Evolutionary conservation across 2,113 vertebrate species (phyloP).

Genomic region (Brienomyrus longianalis): DNA sequence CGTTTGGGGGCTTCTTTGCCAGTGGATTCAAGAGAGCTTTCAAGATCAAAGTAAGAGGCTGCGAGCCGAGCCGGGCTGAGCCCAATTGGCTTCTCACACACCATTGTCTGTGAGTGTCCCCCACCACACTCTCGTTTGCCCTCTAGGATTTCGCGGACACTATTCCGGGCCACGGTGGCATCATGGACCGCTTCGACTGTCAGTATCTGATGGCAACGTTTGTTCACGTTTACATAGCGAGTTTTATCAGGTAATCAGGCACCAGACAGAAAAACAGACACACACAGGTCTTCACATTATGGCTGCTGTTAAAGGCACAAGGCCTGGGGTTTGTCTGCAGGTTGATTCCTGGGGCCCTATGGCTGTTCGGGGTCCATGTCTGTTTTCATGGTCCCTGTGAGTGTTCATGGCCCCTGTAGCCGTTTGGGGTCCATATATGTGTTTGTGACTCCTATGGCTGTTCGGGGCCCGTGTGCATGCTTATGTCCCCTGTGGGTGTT

Average conservation of each 20-base stretch:
- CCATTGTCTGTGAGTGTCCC: too few relatives aligned
- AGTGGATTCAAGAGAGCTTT: conserved; percentile 98
- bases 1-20: conserved; percentile 95
- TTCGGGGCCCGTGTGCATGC: too few relatives aligned
- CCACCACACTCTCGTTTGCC: neutral
- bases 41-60: conserved; percentile 83
- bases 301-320: neutral
- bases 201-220: conserved; percentile 98
- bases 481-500: neutral
- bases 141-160: conserved; percentile 92
- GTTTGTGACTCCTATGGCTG: too few relatives aligned
- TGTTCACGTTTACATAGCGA: conserved; percentile 92
- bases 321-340: neutral
- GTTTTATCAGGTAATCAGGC: conserved; percentile 84
- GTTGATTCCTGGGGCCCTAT: neutral
- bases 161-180: conserved; percentile 93
- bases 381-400: neutral
- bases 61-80: neutral
- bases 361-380: too few relatives aligned
- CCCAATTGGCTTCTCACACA: neutral
- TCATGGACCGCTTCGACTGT: conserved; percentile 97
- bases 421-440: too few relatives aligned
- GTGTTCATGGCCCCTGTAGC: neutral
- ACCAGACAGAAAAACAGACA: neutral
- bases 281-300: neutral